phyloP scores from a whole-genome alignment of 2,113 vertebrate genomes.

The Pardalotus punctatus region DNA sequence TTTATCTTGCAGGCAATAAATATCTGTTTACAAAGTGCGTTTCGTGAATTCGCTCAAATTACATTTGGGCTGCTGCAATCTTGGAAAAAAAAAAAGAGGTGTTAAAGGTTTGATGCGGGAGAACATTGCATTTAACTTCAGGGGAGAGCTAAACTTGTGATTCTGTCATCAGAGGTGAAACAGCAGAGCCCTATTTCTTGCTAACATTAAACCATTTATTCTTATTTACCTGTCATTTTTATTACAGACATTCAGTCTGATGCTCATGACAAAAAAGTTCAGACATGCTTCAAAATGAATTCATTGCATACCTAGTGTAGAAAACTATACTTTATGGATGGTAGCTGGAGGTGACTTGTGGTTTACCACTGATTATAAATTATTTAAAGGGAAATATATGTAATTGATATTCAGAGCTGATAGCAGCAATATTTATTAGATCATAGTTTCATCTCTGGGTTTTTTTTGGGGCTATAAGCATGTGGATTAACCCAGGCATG shows the following conservation, averaged over 20 bases:
- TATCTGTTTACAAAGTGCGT: conserved; percentile 66
- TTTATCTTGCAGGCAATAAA: conserved; percentile 74
- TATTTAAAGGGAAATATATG: neutral
- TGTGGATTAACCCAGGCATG: neutral
- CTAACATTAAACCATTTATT: conserved; percentile 66
- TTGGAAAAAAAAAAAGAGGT: conserved; percentile 25
- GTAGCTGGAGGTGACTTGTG: conserved; percentile 29
- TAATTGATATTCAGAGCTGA: neutral
- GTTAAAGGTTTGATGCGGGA: conserved; percentile 54
- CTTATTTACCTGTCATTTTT: conserved; percentile 77
- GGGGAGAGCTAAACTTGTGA: conserved; percentile 69
- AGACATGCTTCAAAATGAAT: conserved; percentile 60
- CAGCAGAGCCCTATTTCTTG: conserved; percentile 56
- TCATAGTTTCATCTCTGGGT: neutral
- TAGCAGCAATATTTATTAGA: neutral
- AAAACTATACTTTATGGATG: conserved; percentile 46
- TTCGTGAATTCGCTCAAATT: conserved; percentile 74
- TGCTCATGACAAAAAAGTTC: conserved; percentile 65
- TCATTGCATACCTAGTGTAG: conserved; percentile 7
- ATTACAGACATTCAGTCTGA: conserved; percentile 68
- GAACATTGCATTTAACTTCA: conserved; percentile 74
- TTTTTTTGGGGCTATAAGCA: neutral
- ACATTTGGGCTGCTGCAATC: conserved; percentile 66
- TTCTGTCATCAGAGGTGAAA: conserved; percentile 72
- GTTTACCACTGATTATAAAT: conserved; percentile 13